Conservation (phyloP, 1,140 invertebrate genomes). For the Oreohelix idahoensis region DNA sequence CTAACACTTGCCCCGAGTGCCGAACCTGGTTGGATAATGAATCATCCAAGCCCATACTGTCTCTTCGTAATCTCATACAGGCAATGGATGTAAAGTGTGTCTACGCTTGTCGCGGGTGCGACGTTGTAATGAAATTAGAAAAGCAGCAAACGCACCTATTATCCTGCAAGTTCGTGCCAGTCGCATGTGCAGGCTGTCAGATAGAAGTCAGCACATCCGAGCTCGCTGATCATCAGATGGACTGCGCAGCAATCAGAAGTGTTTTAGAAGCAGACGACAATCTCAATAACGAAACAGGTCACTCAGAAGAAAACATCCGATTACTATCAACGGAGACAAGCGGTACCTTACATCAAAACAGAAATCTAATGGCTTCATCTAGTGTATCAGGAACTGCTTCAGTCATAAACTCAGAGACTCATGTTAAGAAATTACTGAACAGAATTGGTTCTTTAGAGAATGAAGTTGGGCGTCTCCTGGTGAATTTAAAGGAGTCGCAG, state of each 20-base stretch:
- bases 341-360: not conserved
- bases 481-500: conserved; percentile 40
- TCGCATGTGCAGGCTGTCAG: conserved; percentile 64
- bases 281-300: not conserved
- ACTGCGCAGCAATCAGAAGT: conserved; percentile 59
- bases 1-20: conserved; percentile 67
- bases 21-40: conserved; percentile 49
- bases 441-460: conserved; percentile 41
- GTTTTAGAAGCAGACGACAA: conserved; percentile 49
- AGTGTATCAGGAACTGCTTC: not conserved
- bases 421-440: conserved; percentile 17
- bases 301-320: not conserved
- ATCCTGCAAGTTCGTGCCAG: conserved; percentile 57
- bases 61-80: conserved; percentile 66
- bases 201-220: conserved; percentile 53
- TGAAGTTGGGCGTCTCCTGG: conserved; percentile 26
- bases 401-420: not conserved
- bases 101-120: conserved; percentile 59
- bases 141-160: conserved; percentile 52
- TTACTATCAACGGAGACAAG: not conserved
- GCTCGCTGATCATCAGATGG: conserved; percentile 64
- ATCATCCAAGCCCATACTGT: conserved; percentile 60
- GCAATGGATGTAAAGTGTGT: conserved; percentile 62
- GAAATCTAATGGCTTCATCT: too few species aligned
- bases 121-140: conserved; percentile 60